phyloP scores from a whole-genome alignment of 2,888 invertebrate genomes.

The Melieria picta region DNA sequence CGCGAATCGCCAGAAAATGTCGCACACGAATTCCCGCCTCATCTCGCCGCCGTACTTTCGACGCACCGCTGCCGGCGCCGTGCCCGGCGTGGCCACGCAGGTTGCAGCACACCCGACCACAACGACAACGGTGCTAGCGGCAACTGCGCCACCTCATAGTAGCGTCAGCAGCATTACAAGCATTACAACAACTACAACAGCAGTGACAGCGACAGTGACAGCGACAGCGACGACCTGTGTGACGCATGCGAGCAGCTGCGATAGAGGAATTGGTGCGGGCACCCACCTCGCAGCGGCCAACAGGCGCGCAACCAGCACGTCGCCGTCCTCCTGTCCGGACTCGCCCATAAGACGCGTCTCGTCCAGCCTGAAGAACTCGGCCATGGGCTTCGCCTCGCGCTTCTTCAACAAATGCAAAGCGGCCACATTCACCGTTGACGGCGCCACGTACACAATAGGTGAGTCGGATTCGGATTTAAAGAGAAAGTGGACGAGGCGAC shows the following conservation, averaged over 20 bases:
- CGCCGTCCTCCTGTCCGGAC: conserved; percentile 58
- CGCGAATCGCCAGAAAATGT: conserved; percentile 47
- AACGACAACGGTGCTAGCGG: conserved; percentile 5
- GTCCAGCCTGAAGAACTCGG: conserved; percentile 61
- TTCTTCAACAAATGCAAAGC: conserved; percentile 86
- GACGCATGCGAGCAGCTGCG: conserved; percentile 36
- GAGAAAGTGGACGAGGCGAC: background rate
- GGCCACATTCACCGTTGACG: conserved; percentile 87
- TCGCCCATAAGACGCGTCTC: conserved; percentile 64
- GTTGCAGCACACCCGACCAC: conserved; percentile 35
- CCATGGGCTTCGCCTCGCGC: conserved; percentile 67
- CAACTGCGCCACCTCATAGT: conserved; percentile 2
- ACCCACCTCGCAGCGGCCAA: background rate
- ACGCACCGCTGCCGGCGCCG: conserved; percentile 41
- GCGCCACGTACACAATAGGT: conserved; percentile 89
- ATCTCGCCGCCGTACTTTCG: conserved; percentile 43
- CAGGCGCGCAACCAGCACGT: conserved; percentile 20
- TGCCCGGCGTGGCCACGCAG: conserved; percentile 56
- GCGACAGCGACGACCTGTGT: conserved; percentile 12
- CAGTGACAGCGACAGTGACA: conserved; percentile 17
- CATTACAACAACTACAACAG: conserved; percentile 44
- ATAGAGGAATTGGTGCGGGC: conserved; percentile 26
- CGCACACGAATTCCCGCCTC: conserved; percentile 46
- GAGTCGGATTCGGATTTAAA: conserved; percentile 49
- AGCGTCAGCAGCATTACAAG: conserved; percentile 21